A percentile compares a stretch with the other conserved stretches of the same genome.
These are phyloP conservation scores for Eupithecia subfuscata DNA, from an alignment of 2,888 invertebrate species.

Conservation along the genomic window DNA sequence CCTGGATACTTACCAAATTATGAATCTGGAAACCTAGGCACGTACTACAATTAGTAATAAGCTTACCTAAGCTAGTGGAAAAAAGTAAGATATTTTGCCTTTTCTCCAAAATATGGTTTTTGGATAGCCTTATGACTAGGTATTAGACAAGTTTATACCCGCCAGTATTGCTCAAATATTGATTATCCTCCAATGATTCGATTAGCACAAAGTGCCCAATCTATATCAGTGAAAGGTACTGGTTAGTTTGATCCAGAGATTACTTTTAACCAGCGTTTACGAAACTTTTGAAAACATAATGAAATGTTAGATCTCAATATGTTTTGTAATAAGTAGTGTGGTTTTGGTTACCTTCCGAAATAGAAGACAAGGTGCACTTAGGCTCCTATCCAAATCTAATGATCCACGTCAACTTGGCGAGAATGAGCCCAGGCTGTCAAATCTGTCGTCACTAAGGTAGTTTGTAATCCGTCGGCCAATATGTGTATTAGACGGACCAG, in stretches of 20 bases:
- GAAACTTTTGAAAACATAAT: constrained; percentile 38
- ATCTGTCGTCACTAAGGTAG: background rate
- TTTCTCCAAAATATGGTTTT: too few species aligned
- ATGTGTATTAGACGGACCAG: background rate
- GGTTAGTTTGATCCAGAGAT: constrained; percentile 29
- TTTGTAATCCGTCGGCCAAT: background rate
- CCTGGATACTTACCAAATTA: background rate
- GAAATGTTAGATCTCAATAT: constrained; percentile 25
- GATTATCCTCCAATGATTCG: constrained; percentile 16
- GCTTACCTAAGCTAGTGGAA: background rate
- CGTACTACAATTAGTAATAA: background rate
- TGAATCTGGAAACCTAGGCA: background rate
- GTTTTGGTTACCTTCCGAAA: background rate
- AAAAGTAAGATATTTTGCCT: too few species aligned
- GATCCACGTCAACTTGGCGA: background rate
- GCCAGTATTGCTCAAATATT: constrained; percentile 10
- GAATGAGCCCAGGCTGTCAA: background rate
- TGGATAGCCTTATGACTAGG: background rate
- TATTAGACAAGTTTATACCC: background rate
- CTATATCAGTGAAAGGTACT: constrained; percentile 36
- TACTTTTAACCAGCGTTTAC: constrained; percentile 33
- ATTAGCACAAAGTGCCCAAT: constrained; percentile 20
- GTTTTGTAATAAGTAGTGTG: constrained; percentile 21
- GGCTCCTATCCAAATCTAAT: background rate
- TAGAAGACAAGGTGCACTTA: background rate